Evolutionary conservation across 2,888 invertebrate species (phyloP).

Genomic region (Prostheceraeus crozeri): DNA sequence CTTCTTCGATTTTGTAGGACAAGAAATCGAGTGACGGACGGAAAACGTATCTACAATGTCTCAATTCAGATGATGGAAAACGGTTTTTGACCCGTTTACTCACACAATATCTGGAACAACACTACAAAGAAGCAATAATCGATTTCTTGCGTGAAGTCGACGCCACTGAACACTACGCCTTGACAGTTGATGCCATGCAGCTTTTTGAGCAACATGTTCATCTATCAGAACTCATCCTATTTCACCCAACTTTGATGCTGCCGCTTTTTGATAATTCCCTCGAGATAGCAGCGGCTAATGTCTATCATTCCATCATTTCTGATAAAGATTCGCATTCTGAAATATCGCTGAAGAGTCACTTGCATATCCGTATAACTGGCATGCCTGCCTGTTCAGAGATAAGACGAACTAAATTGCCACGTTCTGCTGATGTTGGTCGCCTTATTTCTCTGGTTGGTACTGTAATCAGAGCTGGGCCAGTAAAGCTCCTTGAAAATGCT

Average conservation of each 20-base stretch:
- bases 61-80: not conserved
- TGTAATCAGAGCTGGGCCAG: constrained; percentile 68
- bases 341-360: constrained; percentile 61
- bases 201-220: constrained; percentile 63
- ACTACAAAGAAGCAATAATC: constrained; percentile 63
- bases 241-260: constrained; percentile 63
- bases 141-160: constrained; percentile 64
- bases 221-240: constrained; percentile 65
- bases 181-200: constrained; percentile 50
- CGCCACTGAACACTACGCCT: constrained; percentile 61
- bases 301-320: constrained; percentile 52
- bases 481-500: constrained; percentile 70
- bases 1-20: no score
- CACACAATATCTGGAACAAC: constrained; percentile 56
- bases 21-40: no score
- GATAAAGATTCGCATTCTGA: constrained; percentile 39
- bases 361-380: constrained; percentile 64
- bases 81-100: constrained; percentile 60
- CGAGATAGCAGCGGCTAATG: constrained; percentile 59
- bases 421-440: constrained; percentile 66
- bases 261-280: constrained; percentile 62
- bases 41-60: no score
- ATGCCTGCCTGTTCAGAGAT: constrained; percentile 67
- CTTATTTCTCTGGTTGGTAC: constrained; percentile 67
- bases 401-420: constrained; percentile 64